Evolutionary conservation across 2,113 vertebrate genomes (phyloP), one percentile per base, ranked within the genome.

Genomic region (Neoarius graeffei): DNA sequence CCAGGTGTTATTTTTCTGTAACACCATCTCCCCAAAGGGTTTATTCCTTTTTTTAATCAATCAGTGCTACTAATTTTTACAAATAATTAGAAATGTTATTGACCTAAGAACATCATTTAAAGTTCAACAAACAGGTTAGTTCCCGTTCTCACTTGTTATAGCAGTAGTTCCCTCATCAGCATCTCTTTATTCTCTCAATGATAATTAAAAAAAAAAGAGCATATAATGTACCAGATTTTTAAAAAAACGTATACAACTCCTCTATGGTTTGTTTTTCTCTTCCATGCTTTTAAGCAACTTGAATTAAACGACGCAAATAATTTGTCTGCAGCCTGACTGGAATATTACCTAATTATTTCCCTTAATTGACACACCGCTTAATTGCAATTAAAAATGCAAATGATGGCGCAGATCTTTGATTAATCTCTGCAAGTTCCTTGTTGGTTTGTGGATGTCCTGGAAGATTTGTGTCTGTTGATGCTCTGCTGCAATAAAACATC

Each of bases 361-460:
- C 86, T n/a, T 90, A 92, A 93, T 92, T 93, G 90, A 89, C 62
- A 86, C 86, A 86, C 90, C 92, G 90, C 90, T 80, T 94, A 95
- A 94, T 91, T 92, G 89, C 92, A 91, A 94, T 95, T 94, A 94
- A 92, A 94, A 94, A 95, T 95, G 94, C 94, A 95, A 94, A 95
- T 94, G 88, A 93, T 92, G 82, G 89, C 87, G 66, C 91, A 90
- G 48, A 93, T 93, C 93, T 94, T 94, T 95, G 93, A 95, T 95
- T 95, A 95, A 95, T 81, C 85, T 85, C 74, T 86, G 79, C 82
- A 87, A 91, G 91, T 92, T 95, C 93, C 93, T 94, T 94, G 93
- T 94, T 93, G 94, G 93, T 94, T 94, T 94, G 90, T 92, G 87
- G 85, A 92, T 91, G 92, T 94, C 92, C 93, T 95, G 93, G 83